phyloP scores from a whole-genome alignment of 2,113 vertebrate genomes.

The Leptobrachium ailaonicum region DNA sequence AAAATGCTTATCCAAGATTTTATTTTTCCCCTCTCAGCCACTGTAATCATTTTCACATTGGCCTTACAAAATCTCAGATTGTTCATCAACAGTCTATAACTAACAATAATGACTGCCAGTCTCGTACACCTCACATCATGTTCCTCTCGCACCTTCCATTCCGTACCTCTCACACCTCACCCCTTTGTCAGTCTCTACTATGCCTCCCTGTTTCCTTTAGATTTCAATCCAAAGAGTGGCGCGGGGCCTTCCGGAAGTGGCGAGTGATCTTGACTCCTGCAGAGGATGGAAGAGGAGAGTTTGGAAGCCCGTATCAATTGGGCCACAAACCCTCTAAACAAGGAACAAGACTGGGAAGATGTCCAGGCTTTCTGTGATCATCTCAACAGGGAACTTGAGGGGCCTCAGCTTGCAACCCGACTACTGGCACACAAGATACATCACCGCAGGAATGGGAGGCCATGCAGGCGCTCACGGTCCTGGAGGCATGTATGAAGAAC shows the following conservation, averaged over 20 bases:
- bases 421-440: constrained; percentile 97
- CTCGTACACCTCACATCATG: too few relatives aligned
- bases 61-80: too few relatives aligned
- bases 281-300: constrained; percentile 83
- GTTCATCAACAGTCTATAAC: too few relatives aligned
- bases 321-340: constrained; percentile 92
- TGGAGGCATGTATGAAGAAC: constrained; percentile 92
- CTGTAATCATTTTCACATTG: too few relatives aligned
- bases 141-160: too few relatives aligned
- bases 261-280: constrained; percentile 61
- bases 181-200: too few relatives aligned
- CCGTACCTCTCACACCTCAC: too few relatives aligned
- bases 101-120: too few relatives aligned
- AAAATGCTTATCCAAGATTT: too few relatives aligned
- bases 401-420: constrained; percentile 92
- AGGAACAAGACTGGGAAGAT: constrained; percentile 86
- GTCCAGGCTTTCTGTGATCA: constrained; percentile 90
- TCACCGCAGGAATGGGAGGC: constrained; percentile 98
- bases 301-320: constrained; percentile 89
- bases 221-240: constrained; percentile 35
- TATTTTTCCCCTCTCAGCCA: too few relatives aligned
- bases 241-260: constrained; percentile 53
- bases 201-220: too few relatives aligned
- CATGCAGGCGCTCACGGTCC: constrained; percentile 87
- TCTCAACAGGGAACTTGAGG: constrained; percentile 88